Percentiles rank a stretch among this genome's conserved stretches.
These are phyloP conservation scores for Lepidostoma basale DNA, from an alignment of 1,140 invertebrate genomes.

Conservation along the genomic window DNA sequence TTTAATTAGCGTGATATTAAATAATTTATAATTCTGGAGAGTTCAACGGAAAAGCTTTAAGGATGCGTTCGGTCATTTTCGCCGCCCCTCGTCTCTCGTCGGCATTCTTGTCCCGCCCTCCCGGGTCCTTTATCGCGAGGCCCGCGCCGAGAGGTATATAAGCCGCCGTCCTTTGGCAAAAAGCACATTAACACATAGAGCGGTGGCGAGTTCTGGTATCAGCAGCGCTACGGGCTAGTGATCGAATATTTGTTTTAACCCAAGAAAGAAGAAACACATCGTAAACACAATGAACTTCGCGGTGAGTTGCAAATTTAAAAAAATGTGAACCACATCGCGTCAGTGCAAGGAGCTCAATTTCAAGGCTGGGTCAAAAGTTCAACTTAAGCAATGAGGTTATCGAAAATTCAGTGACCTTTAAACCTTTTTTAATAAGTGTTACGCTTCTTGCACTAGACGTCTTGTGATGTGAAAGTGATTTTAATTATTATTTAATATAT, in stretches of 20 bases:
- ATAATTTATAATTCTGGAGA: no score
- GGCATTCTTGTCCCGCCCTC: neutral
- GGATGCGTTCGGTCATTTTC: neutral
- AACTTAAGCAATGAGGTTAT: neutral
- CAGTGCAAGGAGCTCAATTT: conserved; percentile 6
- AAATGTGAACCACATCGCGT: neutral
- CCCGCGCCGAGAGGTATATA: conserved; percentile 28
- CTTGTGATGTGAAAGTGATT: neutral
- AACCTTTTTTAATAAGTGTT: neutral
- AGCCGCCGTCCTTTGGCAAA: conserved; percentile 17
- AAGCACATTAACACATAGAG: conserved; percentile 34
- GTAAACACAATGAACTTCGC: conserved; percentile 28
- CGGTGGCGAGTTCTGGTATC: conserved; percentile 43
- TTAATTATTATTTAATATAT: neutral
- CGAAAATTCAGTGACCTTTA: neutral
- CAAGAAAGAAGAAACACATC: conserved; percentile 29
- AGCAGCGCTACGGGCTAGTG: conserved; percentile 40
- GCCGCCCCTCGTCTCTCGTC: neutral
- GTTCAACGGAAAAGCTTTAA: neutral
- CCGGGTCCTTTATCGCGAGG: neutral
- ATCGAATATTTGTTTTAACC: conserved; percentile 8
- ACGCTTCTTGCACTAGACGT: conserved; percentile 6
- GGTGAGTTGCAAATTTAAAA: conserved; percentile 3
- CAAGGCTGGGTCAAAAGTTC: neutral
- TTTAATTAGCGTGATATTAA: no score